phyloP scores from a whole-genome alignment of 2,797 vertebrate species.

The Falco biarmicus region DNA sequence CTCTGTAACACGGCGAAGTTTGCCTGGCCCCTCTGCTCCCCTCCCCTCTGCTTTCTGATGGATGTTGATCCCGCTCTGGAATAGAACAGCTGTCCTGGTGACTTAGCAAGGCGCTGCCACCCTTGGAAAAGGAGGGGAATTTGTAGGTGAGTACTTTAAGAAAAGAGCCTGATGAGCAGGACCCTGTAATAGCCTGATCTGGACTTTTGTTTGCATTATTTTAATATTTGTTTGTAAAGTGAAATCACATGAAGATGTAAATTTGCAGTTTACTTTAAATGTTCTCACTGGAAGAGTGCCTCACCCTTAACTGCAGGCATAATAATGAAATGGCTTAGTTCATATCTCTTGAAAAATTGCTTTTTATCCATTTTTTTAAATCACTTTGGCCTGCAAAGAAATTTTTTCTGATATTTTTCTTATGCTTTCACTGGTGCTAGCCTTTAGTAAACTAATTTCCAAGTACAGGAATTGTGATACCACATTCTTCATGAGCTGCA shows the following conservation, averaged over 20 bases:
- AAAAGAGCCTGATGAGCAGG: background rate
- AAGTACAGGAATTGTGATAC: background rate
- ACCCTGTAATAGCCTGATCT: background rate
- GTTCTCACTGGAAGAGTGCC: background rate
- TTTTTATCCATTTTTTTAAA: background rate
- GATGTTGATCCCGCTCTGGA: background rate
- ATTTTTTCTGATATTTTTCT: background rate
- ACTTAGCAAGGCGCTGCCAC: rapidly evolving
- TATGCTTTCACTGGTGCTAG: background rate
- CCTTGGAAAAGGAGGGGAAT: background rate
- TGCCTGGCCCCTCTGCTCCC: background rate
- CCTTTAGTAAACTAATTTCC: background rate
- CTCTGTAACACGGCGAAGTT: background rate
- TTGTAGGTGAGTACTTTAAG: background rate
- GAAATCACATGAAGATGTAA: background rate
- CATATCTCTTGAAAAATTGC: background rate
- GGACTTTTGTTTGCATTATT: background rate
- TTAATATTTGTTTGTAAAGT: background rate
- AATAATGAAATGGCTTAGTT: background rate
- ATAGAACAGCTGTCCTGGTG: background rate
- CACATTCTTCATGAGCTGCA: background rate
- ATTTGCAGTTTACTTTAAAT: background rate
- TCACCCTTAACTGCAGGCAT: background rate
- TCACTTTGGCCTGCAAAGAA: background rate
- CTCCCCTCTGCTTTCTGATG: background rate